These are phyloP conservation scores for Xanthorhoe spadicearia DNA, from an alignment of 2,888 invertebrate genomes.

Conservation along the genomic window DNA sequence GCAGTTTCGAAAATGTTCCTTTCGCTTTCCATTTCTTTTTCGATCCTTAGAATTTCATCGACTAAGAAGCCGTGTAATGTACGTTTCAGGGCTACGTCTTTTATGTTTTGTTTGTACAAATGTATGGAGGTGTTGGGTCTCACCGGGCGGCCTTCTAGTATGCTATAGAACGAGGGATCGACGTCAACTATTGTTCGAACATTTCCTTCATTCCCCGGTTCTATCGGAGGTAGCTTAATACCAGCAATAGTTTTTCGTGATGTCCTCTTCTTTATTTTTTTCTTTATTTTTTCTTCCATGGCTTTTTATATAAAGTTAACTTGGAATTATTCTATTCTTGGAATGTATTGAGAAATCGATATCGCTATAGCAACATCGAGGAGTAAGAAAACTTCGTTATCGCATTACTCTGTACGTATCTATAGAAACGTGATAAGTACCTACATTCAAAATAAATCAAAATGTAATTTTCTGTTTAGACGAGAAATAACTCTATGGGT, in stretches of 20 bases:
- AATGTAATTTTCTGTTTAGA: too few relatives aligned
- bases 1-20: constrained; percentile 67
- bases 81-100: constrained; percentile 71
- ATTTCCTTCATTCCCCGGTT: constrained; percentile 53
- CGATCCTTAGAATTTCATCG: constrained; percentile 76
- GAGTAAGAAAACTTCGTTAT: constrained; percentile 16
- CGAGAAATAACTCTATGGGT: too few relatives aligned
- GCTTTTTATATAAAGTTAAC: constrained; percentile 9
- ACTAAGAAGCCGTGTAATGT: constrained; percentile 68
- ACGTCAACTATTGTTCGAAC: constrained; percentile 85
- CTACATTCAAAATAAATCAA: too few relatives aligned
- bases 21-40: constrained; percentile 72
- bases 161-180: constrained; percentile 86
- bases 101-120: constrained; percentile 82
- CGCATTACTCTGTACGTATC: constrained; percentile 2
- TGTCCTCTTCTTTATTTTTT: constrained; percentile 55
- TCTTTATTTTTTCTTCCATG: constrained; percentile 50
- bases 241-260: constrained; percentile 62
- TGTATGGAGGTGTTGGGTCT: constrained; percentile 81
- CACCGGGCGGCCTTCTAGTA: constrained; percentile 86
- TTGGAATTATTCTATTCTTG: constrained; percentile 6
- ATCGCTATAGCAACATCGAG: constrained; percentile 64
- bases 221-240: constrained; percentile 74
- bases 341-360: constrained; percentile 52
- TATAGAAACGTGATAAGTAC: constrained; percentile 19